Evolutionary conservation across 2,888 invertebrate species (phyloP), one percentile per base, ranked within the genome.

Genomic region (Acronicta leporina): DNA sequence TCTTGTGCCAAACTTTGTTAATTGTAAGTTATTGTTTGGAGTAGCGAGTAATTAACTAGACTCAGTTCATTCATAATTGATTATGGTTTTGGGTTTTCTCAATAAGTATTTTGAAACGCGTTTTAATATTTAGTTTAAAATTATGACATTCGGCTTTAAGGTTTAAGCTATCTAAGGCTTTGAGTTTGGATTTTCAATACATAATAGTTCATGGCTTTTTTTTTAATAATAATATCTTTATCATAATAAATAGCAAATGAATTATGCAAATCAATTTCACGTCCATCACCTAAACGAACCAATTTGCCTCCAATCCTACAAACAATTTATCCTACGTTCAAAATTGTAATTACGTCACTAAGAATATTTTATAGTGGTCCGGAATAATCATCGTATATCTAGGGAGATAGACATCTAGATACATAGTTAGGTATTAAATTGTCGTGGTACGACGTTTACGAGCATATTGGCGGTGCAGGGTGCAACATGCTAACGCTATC

Each of bases 401-500:
- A 77, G 75, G 70, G 80, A 87, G 89, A 89, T 91, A 90, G 77
- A 82, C 80, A 90, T 89, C 87, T 91, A 87, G 84, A 85, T 84
- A 83, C 81, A 86, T 85, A 85, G 89, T 88, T 88, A 87, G 86
- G 89, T 90, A 90, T 91, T 93, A 92, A 93, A 93, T 93, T 90
- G 88, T 83, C 83, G 80, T 79, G 76, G 82, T 84, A 81, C 83
- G 90, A 92, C 91, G 81, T 89, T 92, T 91, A 93, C 90, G 92
- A 92, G 89, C 91, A 89, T 92, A 94, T 93, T 92, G 92, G 92
- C 90, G 89, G 85, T 85, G 84, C 89, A 88, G 92, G 92, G 93
- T 91, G 93, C 94, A 91, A 92, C 92, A 92, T 92, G 92, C 91
- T 88, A 91, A 85, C 85, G 88, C 93, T 90, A 93, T 94, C 92